Evolutionary conservation across 2,113 vertebrate genomes (phyloP).

Genomic region (Acrocephalus arundinaceus): DNA sequence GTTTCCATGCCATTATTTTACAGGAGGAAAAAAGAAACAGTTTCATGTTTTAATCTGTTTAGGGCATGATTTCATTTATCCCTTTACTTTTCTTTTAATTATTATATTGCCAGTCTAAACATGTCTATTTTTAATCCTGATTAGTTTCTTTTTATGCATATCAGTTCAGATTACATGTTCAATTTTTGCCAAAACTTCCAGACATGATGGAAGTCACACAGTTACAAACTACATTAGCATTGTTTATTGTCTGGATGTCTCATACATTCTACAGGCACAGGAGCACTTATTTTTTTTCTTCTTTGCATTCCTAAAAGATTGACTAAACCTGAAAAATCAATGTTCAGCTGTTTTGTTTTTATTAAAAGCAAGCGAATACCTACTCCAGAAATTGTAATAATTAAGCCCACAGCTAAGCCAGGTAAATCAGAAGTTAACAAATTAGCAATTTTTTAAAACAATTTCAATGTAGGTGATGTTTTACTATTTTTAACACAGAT

Average conservation of each 20-base stretch:
- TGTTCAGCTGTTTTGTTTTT: not conserved
- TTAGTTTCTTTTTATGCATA: slow-evolving; percentile 45
- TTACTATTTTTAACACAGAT: not conserved
- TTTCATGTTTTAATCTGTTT: not conserved
- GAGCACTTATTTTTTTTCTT: not conserved
- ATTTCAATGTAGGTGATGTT: not conserved
- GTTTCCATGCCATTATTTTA: not conserved
- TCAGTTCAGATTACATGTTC: slow-evolving; percentile 48
- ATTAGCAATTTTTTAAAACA: not conserved
- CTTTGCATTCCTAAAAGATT: not conserved
- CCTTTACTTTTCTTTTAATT: slow-evolving; percentile 44
- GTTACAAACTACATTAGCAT: slow-evolving; percentile 20
- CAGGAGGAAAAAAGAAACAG: not conserved
- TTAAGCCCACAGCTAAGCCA: not conserved
- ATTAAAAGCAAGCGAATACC: not conserved
- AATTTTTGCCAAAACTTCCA: slow-evolving; percentile 55
- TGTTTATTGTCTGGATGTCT: slow-evolving; percentile 59
- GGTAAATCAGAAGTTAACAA: not conserved
- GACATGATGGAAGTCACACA: slow-evolving; percentile 38
- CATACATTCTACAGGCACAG: not conserved
- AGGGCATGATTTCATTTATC: slow-evolving; percentile 33
- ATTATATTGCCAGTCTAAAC: slow-evolving; percentile 44
- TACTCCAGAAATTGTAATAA: not conserved
- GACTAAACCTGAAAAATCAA: not conserved
- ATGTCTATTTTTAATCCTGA: slow-evolving; percentile 41